phyloP scores from a whole-genome alignment of 2,113 vertebrate genomes.

The Malaclemys terrapin region DNA sequence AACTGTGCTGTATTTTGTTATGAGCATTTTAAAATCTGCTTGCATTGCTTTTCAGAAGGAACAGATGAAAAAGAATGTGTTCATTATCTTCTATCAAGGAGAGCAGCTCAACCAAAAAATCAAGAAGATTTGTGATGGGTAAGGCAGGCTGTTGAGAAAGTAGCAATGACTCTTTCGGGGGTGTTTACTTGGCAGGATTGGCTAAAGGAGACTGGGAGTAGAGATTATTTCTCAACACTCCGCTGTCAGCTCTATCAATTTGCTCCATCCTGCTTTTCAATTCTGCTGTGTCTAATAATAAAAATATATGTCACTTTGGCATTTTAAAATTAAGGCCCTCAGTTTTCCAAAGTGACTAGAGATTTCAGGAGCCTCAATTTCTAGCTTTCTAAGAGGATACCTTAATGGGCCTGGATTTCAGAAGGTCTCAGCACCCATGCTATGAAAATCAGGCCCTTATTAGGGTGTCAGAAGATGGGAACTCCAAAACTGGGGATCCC shows the following conservation, averaged over 20 bases:
- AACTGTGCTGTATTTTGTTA: not conserved
- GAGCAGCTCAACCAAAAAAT: constrained; percentile 86
- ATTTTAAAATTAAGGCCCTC: not conserved
- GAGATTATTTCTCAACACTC: not conserved
- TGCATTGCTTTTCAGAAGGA: constrained; percentile 78
- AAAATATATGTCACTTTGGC: not conserved
- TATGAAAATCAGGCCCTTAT: not conserved
- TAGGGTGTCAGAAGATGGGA: not conserved
- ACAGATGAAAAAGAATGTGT: constrained; percentile 86
- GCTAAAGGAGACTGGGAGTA: not conserved
- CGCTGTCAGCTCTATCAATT: not conserved
- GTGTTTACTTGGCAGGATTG: not conserved
- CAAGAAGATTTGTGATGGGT: constrained; percentile 87
- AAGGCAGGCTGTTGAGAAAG: constrained; percentile 40
- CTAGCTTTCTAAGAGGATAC: not conserved
- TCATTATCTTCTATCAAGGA: constrained; percentile 89
- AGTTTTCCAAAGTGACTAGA: constrained; percentile 5
- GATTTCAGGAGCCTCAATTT: not conserved
- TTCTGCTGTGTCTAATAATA: not conserved
- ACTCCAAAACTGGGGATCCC: not conserved
- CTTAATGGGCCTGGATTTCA: not conserved
- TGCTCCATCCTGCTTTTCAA: not conserved
- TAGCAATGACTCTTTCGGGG: accelerated
- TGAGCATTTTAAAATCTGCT: not conserved
- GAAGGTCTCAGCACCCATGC: not conserved